Conservation (phyloP, 2,888 invertebrate species). For the Sesia apiformis region DNA sequence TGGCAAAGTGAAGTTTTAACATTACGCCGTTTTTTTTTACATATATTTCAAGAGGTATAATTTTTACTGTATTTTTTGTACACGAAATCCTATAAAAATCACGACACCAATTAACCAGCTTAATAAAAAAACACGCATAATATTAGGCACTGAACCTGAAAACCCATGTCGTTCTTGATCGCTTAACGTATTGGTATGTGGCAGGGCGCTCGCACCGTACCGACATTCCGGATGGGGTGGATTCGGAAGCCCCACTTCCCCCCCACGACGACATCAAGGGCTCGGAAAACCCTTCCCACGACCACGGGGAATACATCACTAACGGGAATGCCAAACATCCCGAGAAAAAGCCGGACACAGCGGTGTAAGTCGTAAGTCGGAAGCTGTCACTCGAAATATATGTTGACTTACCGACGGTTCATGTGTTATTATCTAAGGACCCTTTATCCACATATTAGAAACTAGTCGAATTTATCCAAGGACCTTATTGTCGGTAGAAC, state of each 20-base stretch:
- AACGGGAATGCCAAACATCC: constrained; percentile 69
- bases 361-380: constrained; percentile 51
- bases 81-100: too few species aligned
- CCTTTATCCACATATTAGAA: too few species aligned
- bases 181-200: constrained; percentile 58
- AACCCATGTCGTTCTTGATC: constrained; percentile 59
- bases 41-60: too few species aligned
- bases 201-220: constrained; percentile 77
- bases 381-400: background rate
- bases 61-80: too few species aligned
- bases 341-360: constrained; percentile 69
- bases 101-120: background rate
- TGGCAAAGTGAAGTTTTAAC: background rate
- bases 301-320: constrained; percentile 76
- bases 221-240: constrained; percentile 76
- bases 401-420: too few species aligned
- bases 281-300: constrained; percentile 74
- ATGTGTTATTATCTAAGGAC: too few species aligned
- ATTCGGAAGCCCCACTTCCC: constrained; percentile 76
- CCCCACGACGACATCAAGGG: constrained; percentile 75
- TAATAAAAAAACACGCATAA: constrained; percentile 1
- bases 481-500: too few species aligned
- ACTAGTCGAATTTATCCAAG: too few species aligned
- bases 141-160: constrained; percentile 4
- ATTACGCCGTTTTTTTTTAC: background rate